Base-by-base conservation (phyloP, 2,888 invertebrate genomes). In the Endotricha flammealis region DNA sequence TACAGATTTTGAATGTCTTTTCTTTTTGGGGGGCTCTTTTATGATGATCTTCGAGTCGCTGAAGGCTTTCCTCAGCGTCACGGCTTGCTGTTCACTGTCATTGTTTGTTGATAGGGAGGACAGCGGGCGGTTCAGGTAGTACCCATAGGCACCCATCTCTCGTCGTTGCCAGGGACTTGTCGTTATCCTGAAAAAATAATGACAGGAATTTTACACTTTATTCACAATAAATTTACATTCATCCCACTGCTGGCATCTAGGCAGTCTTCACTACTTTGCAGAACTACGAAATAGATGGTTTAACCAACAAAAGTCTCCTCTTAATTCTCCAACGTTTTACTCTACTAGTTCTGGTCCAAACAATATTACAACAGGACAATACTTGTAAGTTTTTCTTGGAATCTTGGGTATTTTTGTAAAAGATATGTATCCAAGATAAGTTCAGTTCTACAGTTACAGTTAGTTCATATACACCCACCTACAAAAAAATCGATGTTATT, bases 61-160 rank as follows among this genome's bases (percentile, higher is more conserved):
- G 57, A 65, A 73, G 3, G 79, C 77, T 30, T 66, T 57, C 5
- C 83, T 53, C 2, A 76, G 48, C 8, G 57, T 44, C 10, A 64
- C 37, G 2, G 59, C 51, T 22, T 61, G 66, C 11, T 61, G 60
- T n/a, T 54, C 57, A 1, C 50, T 13, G 29, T 50, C 52, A 4
- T 62, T 49, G n/a, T 58, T 40, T 1, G 71, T 56, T 10, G 67
- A 66, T 1, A 70, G 43, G 1, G 69, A 57, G 1, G 73, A 50
- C 4, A 71, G 58, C 0, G 90, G 90, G 4, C 88, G 64, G 53
- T 86, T 85, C 13, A 90, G 71, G 54, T 89, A 89, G 59, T 90
- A 89, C 2, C 89, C 89, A 41, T 89, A 87, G n/a, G 88, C 78
- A 4, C 90, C 90, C 73, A 90, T 88, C 63, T 90, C 90, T 11